These are phyloP conservation scores for Falcunculus frontatus DNA, from an alignment of 2,113 vertebrate species.

Conservation along the genomic window DNA sequence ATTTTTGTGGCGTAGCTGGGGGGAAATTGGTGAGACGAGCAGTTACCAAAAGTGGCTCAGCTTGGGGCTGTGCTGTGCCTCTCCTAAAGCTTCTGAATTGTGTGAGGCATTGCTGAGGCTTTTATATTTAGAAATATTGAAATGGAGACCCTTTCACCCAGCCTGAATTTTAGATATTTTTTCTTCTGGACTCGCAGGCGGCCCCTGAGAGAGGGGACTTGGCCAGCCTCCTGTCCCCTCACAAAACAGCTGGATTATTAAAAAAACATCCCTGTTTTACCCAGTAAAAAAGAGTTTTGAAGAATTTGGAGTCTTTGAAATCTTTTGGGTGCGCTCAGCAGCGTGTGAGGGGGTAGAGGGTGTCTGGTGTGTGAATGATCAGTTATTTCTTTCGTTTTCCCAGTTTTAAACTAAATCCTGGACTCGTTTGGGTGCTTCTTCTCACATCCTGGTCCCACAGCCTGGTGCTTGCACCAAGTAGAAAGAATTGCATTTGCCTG, in stretches of 20 bases:
- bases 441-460: neutral
- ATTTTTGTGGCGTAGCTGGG: neutral
- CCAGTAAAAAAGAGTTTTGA: neutral
- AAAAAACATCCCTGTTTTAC: neutral
- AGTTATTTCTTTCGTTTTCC: neutral
- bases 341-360: rapidly evolving
- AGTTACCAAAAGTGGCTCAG: neutral
- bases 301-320: neutral
- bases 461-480: neutral
- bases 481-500: neutral
- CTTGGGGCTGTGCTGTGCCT: neutral
- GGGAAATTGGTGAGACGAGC: neutral
- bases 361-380: neutral
- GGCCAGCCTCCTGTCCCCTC: neutral
- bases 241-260: neutral
- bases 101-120: neutral
- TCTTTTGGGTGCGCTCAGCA: rapidly evolving
- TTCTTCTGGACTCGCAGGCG: rapidly evolving
- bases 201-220: neutral
- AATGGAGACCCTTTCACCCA: neutral
- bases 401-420: neutral
- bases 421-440: neutral
- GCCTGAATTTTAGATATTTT: neutral
- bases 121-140: neutral
- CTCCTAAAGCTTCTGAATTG: neutral